Base-by-base conservation (phyloP, 2,113 vertebrate species). In the Thunnus thynnus region DNA sequence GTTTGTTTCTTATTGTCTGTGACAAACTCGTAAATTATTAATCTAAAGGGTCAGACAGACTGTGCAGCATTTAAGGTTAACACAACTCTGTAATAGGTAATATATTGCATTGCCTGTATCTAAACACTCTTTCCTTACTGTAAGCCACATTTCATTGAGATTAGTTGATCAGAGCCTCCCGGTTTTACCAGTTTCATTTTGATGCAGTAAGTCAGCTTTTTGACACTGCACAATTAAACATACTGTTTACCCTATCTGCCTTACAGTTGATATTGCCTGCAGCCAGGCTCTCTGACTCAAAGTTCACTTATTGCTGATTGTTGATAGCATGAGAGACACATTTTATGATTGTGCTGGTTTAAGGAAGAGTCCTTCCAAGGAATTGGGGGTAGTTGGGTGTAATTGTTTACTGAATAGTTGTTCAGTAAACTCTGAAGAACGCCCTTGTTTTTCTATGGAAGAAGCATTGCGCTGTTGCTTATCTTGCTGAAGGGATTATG, bases 311-410 rank as follows among this genome's bases (percentile, higher is more conserved):
- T 50, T 81, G 50, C 48, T 36, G 25, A 3, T 18, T 56, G 57
- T 17, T 60, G 13, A 48, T 55, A 11, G 11, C 18, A 14, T 25
- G 3, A 63, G 12, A 30, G 17, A 27, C 36, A 25, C 0, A 46
- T 54, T 55, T 72, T 41, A 17, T 73, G 52, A 62, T 41, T 62
- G 50, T 47, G 13, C 41, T n/a, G 1, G 1, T 2, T 16, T 4
- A 57, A 82, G 79, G 41, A 76, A 62, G 20, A 13, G n/a, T 14
- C 63, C 27, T 63, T 85, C 58, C 30, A 60, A 78, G 0, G 80
- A 89, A 41, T 56, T 75, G 22, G 7, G 62, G 56, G 13, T 51
- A 48, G 11, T 27, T 30, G 4, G 0, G 6, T 55, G 25, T 70
- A 30, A 62, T 5, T 55, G 16, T 65, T 41, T 27, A 13, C 8